Evolutionary conservation across 2,113 vertebrate species (phyloP).

Genomic region (Oriolus oriolus): DNA sequence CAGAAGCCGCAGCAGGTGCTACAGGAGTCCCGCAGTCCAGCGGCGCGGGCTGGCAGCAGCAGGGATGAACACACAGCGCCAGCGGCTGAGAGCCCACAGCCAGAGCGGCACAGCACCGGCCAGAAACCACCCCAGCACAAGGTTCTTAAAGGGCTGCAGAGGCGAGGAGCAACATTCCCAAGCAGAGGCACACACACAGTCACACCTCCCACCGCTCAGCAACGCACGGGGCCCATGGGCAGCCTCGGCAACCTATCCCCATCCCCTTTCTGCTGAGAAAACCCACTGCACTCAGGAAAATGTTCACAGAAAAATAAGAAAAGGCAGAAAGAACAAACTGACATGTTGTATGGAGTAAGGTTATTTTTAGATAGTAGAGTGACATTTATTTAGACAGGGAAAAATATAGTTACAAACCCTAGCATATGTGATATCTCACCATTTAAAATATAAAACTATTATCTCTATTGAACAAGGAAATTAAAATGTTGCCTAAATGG

Average conservation of each 20-base stretch:
- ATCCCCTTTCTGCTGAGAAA: neutral
- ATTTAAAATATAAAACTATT: neutral
- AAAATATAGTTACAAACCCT: neutral
- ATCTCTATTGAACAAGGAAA: neutral
- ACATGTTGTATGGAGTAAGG: neutral
- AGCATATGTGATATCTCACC: neutral
- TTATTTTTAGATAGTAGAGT: neutral
- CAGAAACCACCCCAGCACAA: neutral
- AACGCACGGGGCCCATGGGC: neutral
- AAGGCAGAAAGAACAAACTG: neutral
- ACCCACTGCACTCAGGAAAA: neutral
- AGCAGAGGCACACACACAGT: rapidly evolving
- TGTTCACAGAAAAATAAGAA: neutral
- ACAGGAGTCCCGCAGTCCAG: neutral
- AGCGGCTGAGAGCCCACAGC: rapidly evolving
- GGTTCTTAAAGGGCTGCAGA: neutral
- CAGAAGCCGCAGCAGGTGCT: constrained; percentile 68
- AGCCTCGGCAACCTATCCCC: neutral
- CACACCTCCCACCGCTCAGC: neutral
- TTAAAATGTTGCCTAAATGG: neutral
- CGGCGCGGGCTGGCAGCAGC: neutral
- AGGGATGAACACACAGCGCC: neutral
- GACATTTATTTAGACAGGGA: neutral
- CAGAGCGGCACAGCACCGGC: neutral
- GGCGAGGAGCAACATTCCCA: neutral